phyloP scores from a whole-genome alignment of 2,888 invertebrate species.

The Cerceris rybyensis region DNA sequence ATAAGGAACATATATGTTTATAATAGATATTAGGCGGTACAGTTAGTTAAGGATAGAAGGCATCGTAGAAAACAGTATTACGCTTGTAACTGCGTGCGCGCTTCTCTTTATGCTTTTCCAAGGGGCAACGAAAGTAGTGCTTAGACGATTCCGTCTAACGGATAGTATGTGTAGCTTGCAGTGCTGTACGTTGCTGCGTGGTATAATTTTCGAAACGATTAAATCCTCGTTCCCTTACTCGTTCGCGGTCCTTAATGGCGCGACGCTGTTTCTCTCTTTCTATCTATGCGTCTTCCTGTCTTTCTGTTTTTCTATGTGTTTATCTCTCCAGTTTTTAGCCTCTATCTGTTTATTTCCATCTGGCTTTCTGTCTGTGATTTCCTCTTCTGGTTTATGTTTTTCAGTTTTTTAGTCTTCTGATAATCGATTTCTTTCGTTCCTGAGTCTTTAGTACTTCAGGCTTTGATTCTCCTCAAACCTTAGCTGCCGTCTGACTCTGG shows the following conservation, averaged over 20 bases:
- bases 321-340: too few species aligned
- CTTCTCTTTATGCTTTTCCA: conserved; percentile 7
- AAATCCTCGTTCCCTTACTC: conserved; percentile 46
- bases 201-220: conserved; percentile 62
- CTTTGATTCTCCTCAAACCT: too few species aligned
- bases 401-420: too few species aligned
- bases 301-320: too few species aligned
- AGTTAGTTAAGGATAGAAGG: conserved; percentile 28
- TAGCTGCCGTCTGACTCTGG: too few species aligned
- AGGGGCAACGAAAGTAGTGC: conserved; percentile 17
- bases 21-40: conserved; percentile 47
- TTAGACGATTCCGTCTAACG: conserved; percentile 35
- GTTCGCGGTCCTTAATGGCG: conserved; percentile 13
- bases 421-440: too few species aligned
- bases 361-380: too few species aligned
- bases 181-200: conserved; percentile 39
- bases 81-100: background rate
- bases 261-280: too few species aligned
- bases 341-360: too few species aligned
- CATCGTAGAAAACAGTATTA: background rate
- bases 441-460: too few species aligned
- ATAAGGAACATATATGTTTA: conserved; percentile 36
- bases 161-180: conserved; percentile 20
- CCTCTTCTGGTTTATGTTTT: too few species aligned
- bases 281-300: too few species aligned